Base-by-base conservation (phyloP, 2,113 vertebrate species). In the Amphiprion ocellaris region DNA sequence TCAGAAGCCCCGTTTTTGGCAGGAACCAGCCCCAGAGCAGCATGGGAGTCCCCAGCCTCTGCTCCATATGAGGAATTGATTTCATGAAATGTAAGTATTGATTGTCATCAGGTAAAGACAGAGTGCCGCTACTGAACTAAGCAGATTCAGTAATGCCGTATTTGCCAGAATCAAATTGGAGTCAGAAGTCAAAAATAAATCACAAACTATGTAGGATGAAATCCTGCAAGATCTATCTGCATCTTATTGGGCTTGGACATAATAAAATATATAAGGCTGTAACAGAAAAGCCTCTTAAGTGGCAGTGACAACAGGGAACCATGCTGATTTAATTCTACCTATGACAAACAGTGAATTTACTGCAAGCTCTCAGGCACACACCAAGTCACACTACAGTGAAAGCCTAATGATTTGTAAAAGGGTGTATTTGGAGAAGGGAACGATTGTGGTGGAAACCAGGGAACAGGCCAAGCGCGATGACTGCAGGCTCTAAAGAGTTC, bases 401-500 rank as follows among this genome's bases (percentile, higher is more conserved):
- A 81, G 73, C 68, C 62, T 92, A 95, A 91, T 91, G 93, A 94
- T 94, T 89, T 53, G 62, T 64, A 69, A 87, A 26, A 85, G 81
- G 79, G 78, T 89, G 79, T 30, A 86, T 92, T 80, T 75, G 72
- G 71, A 89, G 64, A 56, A 68, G 82, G 69, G 54, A 55, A 54
- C 26, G 74, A 65, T 17, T 49, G 55, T 63, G 72, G 19, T 52
- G 39, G 72, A 88, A 85, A 62, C 21, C 54, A 74, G 82, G 24
- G 60, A 74, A 68, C 68, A 16, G 60, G 46, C 59, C 23, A 26
- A 39, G 71, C 81, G 77, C 71, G 82, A 72, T 84, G 79, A 89
- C 86, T 81, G 24, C 55, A 55, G 84, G 81, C 84, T 73, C 77
- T 74, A 63, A 77, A 88, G 84, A 77, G 81, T 82, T 85, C 60